Base-by-base conservation (phyloP, 2,888 invertebrate genomes). In the Lottia gigantea region DNA sequence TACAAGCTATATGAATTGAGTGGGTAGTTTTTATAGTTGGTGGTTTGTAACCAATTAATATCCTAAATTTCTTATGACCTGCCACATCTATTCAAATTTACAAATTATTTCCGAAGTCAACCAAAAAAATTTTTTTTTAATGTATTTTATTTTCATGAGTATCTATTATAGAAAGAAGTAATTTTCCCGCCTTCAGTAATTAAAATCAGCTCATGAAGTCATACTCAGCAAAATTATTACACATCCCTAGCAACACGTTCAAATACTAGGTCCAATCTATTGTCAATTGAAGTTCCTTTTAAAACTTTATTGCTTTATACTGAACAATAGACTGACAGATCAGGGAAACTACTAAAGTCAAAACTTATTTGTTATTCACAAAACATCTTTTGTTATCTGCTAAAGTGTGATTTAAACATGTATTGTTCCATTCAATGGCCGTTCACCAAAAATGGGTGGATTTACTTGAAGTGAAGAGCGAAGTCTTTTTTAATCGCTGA, bases 301-400 rank as follows among this genome's bases (percentile, higher is more conserved):
- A 66, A 64, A 64, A 71, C 72, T 78, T 76, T 76, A 78, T 78
- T 74, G 78, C 76, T 49, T 62, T 45, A 64, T 62, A 31, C 63
- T 73, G 64, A 65, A 78, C 78, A 78, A 78, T 71, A 68, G 62
- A 46, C 66, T 70, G 72, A 74, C 72, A 74, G 73, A 23, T 71
- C 49, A 64, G 73, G 40, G 65, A 61, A 74, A 74, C 74, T 66
- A 70, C 73, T 71, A 71, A 67, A 73, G 72, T 63, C 67, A 72
- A 76, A 75, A 74, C 68, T 70, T 78, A 74, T 76, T 78, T 76
- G 78, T 71, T 68, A 70, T 71, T 78, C 73, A 67, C 69, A 40
- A 55, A 66, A 71, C 55, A 68, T 61, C 68, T 67, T 71, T 78
- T 78, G 74, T 76, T 66, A 40, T 40, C 46, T 61, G 67, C 66